Percentiles rank a stretch among this genome's conserved stretches.
Conservation (phyloP, 2,797 vertebrate genomes). For the Microctenopoma steveboyesi region DNA sequence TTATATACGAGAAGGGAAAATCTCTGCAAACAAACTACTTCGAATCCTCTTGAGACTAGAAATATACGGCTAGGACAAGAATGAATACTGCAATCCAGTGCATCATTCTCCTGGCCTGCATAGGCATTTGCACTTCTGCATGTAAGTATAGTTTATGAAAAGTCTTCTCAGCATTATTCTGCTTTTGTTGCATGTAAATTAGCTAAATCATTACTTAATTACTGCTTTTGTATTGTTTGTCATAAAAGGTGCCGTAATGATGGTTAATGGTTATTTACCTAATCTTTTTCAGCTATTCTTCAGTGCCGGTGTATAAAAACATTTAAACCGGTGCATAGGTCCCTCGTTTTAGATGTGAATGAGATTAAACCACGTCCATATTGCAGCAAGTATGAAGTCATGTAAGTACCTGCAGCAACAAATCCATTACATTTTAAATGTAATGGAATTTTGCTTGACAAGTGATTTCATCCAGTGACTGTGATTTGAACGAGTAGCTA, state of each 20-base stretch:
- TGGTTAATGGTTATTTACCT: not conserved
- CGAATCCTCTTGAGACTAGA: not conserved
- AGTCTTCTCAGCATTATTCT: not conserved
- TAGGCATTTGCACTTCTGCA: not conserved
- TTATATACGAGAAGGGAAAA: not conserved
- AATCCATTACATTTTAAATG: not conserved
- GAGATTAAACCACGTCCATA: conserved; percentile 2
- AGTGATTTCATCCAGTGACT: not conserved
- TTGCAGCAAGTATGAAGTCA: conserved; percentile 62
- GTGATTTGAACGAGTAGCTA: not conserved
- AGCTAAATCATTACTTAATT: not conserved
- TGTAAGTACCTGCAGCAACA: conserved; percentile 59
- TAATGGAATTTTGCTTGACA: no score
- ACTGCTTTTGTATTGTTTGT: no score
- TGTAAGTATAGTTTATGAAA: conserved; percentile 2
- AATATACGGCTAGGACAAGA: not conserved
- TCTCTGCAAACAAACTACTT: not conserved
- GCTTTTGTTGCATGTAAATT: not conserved
- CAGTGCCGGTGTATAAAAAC: not conserved
- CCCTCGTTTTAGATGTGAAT: accelerated
- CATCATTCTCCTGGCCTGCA: conserved; percentile 41
- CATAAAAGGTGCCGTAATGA: not conserved
- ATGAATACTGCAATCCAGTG: conserved; percentile 34
- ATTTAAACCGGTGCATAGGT: accelerated
- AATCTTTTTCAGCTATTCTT: not conserved